Conservation (phyloP, 2,888 invertebrate species). For the Cheilosia urbana region DNA sequence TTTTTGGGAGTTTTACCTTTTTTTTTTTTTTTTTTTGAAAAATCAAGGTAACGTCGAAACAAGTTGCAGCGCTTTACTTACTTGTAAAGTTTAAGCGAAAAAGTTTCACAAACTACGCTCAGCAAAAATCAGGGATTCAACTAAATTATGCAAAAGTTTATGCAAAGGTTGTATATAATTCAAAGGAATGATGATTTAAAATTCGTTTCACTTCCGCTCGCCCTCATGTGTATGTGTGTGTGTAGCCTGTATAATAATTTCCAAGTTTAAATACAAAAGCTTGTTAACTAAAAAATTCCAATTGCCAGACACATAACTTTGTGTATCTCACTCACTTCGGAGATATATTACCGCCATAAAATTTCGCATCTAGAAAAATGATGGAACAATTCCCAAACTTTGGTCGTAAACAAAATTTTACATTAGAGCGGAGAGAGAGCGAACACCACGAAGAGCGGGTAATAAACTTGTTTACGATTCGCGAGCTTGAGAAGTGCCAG, state of each 20-base stretch:
- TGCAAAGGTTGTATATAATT: not conserved
- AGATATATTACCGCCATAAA: slow-evolving; percentile 38
- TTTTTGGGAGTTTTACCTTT: not conserved
- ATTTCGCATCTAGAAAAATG: slow-evolving; percentile 12
- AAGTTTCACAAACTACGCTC: slow-evolving; percentile 26
- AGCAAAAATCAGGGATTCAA: slow-evolving; percentile 34
- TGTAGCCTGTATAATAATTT: not conserved
- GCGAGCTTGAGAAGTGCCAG: slow-evolving; percentile 24
- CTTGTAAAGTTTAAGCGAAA: not conserved
- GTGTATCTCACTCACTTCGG: not conserved
- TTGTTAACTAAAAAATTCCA: not conserved
- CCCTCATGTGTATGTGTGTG: no score
- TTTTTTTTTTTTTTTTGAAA: slow-evolving; percentile 14
- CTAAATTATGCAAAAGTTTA: slow-evolving; percentile 10
- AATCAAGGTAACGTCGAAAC: slow-evolving; percentile 12
- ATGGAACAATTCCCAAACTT: slow-evolving; percentile 51
- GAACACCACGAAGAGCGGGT: slow-evolving; percentile 26
- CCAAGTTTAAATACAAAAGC: not conserved
- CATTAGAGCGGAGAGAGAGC: slow-evolving; percentile 12
- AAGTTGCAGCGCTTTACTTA: slow-evolving; percentile 28
- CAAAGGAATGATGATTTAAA: not conserved
- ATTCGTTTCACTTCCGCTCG: not conserved
- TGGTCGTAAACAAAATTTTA: slow-evolving; percentile 64
- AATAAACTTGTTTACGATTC: slow-evolving; percentile 71
- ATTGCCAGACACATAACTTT: slow-evolving; percentile 17